Percentiles rank a stretch among this genome's conserved stretches.
Evolutionary conservation across 2,888 invertebrate genomes (phyloP).

Genomic region (Eilema sororculum): DNA sequence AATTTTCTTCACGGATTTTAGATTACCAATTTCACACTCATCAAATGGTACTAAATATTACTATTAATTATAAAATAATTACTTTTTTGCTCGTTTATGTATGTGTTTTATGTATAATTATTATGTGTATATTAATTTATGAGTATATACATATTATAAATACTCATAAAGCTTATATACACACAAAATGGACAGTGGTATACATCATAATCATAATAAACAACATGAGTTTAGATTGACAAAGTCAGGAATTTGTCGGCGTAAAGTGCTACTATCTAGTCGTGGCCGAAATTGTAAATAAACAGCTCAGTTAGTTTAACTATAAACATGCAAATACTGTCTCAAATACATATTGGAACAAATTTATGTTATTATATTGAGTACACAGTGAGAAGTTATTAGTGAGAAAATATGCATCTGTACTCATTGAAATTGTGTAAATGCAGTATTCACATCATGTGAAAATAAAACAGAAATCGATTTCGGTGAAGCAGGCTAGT

Average conservation of each 20-base stretch:
- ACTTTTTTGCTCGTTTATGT: background rate
- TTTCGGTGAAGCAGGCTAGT: background rate
- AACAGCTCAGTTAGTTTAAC: background rate
- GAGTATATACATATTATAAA: too few relatives aligned
- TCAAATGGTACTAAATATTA: background rate
- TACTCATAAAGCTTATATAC: too few relatives aligned
- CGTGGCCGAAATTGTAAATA: background rate
- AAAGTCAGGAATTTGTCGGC: background rate
- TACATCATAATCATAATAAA: background rate
- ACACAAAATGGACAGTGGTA: too few relatives aligned
- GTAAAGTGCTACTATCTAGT: background rate
- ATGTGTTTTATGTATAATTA: too few relatives aligned
- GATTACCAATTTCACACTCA: constrained; percentile 1
- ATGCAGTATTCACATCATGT: background rate
- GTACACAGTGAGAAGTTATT: background rate
- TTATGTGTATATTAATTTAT: too few relatives aligned
- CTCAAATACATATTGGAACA: too few relatives aligned
- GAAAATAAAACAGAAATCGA: constrained; percentile 4
- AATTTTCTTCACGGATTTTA: background rate
- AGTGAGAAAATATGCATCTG: background rate
- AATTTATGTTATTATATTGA: background rate
- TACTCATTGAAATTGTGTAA: background rate
- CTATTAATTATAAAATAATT: background rate
- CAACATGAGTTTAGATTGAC: too few relatives aligned
- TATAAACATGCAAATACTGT: background rate